Evolutionary conservation across 2,797 vertebrate species (phyloP).

Genomic region (Betta splendens): DNA sequence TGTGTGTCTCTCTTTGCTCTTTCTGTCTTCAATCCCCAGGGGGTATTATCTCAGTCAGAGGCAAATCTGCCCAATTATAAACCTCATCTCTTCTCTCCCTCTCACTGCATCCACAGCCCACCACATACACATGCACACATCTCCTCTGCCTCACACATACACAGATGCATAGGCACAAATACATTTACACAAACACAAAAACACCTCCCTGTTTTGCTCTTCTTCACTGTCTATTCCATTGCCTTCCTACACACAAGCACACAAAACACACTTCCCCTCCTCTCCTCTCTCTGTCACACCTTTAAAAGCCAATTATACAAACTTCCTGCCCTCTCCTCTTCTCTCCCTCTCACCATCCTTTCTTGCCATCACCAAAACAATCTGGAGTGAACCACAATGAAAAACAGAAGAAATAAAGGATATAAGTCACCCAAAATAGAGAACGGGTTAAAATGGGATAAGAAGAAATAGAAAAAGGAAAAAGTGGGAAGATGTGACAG

Average conservation of each 20-base stretch:
- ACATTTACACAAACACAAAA: conserved; percentile 52
- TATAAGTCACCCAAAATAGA: conserved; percentile 50
- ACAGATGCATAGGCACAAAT: conserved; percentile 52
- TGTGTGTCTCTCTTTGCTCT: conserved; percentile 51
- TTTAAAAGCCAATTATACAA: conserved; percentile 85
- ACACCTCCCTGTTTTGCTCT: conserved; percentile 60
- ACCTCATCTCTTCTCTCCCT: conserved; percentile 74
- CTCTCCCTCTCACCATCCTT: conserved; percentile 56
- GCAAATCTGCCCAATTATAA: conserved; percentile 86
- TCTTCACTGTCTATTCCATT: conserved; percentile 66
- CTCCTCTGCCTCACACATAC: conserved; percentile 37
- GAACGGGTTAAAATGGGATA: conserved; percentile 43
- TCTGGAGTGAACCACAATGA: conserved; percentile 61
- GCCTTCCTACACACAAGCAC: conserved; percentile 41
- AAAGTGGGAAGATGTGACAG: conserved; percentile 29
- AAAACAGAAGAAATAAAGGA: conserved; percentile 27
- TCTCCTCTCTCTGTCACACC: conserved; percentile 76
- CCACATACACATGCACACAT: conserved; percentile 19
- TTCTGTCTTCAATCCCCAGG: conserved; percentile 74
- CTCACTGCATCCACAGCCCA: conserved; percentile 38
- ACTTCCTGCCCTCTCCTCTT: conserved; percentile 66
- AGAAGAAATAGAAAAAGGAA: conserved; percentile 28
- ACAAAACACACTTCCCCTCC: conserved; percentile 54
- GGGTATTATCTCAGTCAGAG: conserved; percentile 81
- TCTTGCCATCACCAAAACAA: conserved; percentile 60